Percentiles rank a stretch among this genome's conserved stretches.
phyloP scores from a whole-genome alignment of 1,140 invertebrate genomes.

The Drosophila kikkawai region DNA sequence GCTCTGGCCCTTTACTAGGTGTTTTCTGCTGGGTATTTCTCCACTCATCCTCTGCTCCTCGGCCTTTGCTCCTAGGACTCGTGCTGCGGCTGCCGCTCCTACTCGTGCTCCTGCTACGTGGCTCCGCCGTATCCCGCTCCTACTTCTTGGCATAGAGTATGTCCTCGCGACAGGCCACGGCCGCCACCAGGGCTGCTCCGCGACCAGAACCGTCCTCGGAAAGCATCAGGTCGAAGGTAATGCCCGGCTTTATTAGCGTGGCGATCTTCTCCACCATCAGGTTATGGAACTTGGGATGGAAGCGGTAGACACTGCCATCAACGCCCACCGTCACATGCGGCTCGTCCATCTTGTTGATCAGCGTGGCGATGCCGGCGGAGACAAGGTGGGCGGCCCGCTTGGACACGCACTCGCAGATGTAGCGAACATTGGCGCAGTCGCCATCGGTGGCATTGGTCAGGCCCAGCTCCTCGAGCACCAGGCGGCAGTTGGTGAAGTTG shows the following conservation, averaged over 20 bases:
- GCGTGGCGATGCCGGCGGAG: conserved; percentile 93
- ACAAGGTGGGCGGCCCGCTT: conserved; percentile 96
- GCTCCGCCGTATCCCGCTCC: conserved; percentile 20
- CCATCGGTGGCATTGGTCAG: conserved; percentile 90
- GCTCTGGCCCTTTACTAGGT: conserved; percentile 35
- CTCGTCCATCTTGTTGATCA: conserved; percentile 95
- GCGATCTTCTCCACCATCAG: conserved; percentile 97
- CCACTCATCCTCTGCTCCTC: conserved; percentile 9
- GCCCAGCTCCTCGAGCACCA: conserved; percentile 95
- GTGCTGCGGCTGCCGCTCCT: conserved; percentile 18
- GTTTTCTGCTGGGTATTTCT: conserved; percentile 29
- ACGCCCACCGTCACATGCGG: conserved; percentile 97
- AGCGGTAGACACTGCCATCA: conserved; percentile 99
- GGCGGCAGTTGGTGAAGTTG: conserved; percentile 93
- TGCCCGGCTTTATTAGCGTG: conserved; percentile 89
- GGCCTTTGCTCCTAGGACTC: conserved; percentile 25
- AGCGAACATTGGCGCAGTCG: conserved; percentile 95
- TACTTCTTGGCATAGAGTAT: conserved; percentile 69
- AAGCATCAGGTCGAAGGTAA: conserved; percentile 97
- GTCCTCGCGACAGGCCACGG: conserved; percentile 90
- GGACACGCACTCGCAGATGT: conserved; percentile 97
- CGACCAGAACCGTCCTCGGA: conserved; percentile 99
- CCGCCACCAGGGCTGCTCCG: conserved; percentile 98
- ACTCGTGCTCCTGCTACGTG: conserved; percentile 12
- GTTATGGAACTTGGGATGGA: conserved; percentile 99